Percentiles rank a stretch among this genome's conserved stretches.
Evolutionary conservation across 2,888 invertebrate genomes (phyloP).

Genomic region (Lagria hirta): DNA sequence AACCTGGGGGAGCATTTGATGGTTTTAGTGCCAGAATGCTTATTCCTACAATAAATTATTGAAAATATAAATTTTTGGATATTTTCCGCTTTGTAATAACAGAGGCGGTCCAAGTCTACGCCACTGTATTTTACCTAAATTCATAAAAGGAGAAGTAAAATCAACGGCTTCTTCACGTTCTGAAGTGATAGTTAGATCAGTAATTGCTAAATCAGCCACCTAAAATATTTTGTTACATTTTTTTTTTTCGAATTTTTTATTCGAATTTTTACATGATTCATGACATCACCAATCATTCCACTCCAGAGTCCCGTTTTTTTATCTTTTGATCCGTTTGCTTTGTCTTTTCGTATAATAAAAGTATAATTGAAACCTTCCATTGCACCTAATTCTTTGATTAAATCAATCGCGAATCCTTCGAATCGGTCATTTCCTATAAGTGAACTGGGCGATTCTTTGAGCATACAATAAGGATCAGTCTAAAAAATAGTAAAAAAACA

Average conservation of each 20-base stretch:
- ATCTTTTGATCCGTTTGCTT: constrained; percentile 50
- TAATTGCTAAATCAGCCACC: constrained; percentile 88
- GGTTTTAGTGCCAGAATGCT: constrained; percentile 70
- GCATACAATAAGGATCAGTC: constrained; percentile 68
- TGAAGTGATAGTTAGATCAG: constrained; percentile 85
- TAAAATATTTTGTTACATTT: constrained; percentile 50
- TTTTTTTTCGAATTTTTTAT: too few species aligned
- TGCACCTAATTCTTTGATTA: constrained; percentile 75
- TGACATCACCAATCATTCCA: constrained; percentile 67
- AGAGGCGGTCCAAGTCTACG: too few species aligned
- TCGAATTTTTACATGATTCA: constrained; percentile 53
- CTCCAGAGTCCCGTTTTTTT: constrained; percentile 61
- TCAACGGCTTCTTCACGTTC: constrained; percentile 84
- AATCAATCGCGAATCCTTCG: constrained; percentile 85
- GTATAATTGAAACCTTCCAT: constrained; percentile 79
- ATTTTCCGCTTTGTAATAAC: too few species aligned
- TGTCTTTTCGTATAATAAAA: constrained; percentile 53
- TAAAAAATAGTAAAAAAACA: constrained; percentile 46
- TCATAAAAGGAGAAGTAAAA: constrained; percentile 95
- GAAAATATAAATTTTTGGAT: too few species aligned
- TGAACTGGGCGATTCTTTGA: constrained; percentile 52
- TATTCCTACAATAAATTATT: constrained; percentile 60
- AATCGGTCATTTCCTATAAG: constrained; percentile 77
- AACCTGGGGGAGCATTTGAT: constrained; percentile 63
- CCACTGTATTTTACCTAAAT: constrained; percentile 74